phyloP scores from a whole-genome alignment of 2,797 vertebrate species.

The Benthosema pterotum region DNA sequence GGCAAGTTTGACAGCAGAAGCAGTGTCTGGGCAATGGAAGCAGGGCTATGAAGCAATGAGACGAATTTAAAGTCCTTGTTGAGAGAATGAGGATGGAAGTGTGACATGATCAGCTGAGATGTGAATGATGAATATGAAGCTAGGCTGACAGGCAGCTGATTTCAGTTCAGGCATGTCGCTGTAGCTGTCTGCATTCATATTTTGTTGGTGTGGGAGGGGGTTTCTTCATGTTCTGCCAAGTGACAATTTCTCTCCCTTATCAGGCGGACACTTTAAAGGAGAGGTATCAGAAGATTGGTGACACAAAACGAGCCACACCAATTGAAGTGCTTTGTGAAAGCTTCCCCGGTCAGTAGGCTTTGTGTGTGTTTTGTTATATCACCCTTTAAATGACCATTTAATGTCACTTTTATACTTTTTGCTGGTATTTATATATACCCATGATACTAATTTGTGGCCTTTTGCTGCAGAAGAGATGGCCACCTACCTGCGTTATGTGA shows the following conservation, averaged over 20 bases:
- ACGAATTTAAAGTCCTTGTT: too few relatives aligned
- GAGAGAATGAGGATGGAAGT: too few relatives aligned
- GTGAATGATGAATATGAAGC: too few relatives aligned
- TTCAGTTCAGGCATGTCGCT: too few relatives aligned
- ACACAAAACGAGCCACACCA: constrained; percentile 94
- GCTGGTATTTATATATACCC: neutral
- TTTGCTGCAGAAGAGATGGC: constrained; percentile 92
- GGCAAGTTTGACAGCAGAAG: too few relatives aligned
- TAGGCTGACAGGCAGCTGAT: too few relatives aligned
- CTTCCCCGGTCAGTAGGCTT: constrained; percentile 88
- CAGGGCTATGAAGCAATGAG: too few relatives aligned
- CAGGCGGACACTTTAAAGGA: constrained; percentile 97
- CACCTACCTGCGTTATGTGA: constrained; percentile 95
- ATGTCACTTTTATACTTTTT: neutral
- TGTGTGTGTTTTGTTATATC: neutral
- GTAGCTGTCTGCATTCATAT: neutral
- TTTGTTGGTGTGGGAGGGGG: neutral
- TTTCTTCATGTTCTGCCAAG: neutral
- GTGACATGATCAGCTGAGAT: too few relatives aligned
- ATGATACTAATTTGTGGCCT: constrained; percentile 10
- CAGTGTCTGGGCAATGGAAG: too few relatives aligned
- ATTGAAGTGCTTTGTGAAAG: constrained; percentile 97
- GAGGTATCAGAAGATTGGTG: constrained; percentile 97
- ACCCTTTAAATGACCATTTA: neutral
- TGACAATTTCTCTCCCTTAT: constrained; percentile 6